A percentile compares a stretch with the other conserved stretches of the same genome.
These are phyloP conservation scores for Cranoglanis bouderius DNA, from an alignment of 2,113 vertebrate species.

Conservation along the genomic window DNA sequence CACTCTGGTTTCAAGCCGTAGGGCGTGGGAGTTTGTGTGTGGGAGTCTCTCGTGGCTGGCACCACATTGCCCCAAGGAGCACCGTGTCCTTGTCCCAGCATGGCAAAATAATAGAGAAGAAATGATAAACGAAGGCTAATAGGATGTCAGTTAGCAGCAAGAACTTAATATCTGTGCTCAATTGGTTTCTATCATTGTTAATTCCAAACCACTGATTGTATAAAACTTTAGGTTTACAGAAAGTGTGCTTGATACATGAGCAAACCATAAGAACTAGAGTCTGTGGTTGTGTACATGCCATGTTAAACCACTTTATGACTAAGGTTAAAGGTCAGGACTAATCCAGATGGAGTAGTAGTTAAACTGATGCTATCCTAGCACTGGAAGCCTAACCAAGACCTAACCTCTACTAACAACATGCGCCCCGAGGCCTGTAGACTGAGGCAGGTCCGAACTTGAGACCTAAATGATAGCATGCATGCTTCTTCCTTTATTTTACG, in stretches of 20 bases:
- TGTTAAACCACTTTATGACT: slow-evolving; percentile 49
- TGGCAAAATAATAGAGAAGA: neutral
- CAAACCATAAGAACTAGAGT: neutral
- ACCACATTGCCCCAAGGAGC: slow-evolving; percentile 49
- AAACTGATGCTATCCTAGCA: slow-evolving; percentile 65
- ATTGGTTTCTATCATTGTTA: neutral
- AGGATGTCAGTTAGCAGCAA: neutral
- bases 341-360: slow-evolving; percentile 61
- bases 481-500: slow-evolving; percentile 93
- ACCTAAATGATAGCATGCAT: slow-evolving; percentile 88
- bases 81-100: neutral
- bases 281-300: neutral
- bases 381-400: slow-evolving; percentile 75
- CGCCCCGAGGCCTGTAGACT: slow-evolving; percentile 57
- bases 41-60: slow-evolving; percentile 67
- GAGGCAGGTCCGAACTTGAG: slow-evolving; percentile 75
- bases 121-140: neutral
- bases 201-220: neutral
- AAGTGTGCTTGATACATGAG: neutral
- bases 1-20: slow-evolving; percentile 27
- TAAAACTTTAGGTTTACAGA: neutral
- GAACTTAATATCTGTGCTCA: neutral
- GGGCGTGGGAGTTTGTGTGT: slow-evolving; percentile 49
- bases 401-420: slow-evolving; percentile 74
- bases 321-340: slow-evolving; percentile 69